Base-by-base conservation (phyloP, 92 coral and sea anemone genomes). In the Porites evermanni region DNA sequence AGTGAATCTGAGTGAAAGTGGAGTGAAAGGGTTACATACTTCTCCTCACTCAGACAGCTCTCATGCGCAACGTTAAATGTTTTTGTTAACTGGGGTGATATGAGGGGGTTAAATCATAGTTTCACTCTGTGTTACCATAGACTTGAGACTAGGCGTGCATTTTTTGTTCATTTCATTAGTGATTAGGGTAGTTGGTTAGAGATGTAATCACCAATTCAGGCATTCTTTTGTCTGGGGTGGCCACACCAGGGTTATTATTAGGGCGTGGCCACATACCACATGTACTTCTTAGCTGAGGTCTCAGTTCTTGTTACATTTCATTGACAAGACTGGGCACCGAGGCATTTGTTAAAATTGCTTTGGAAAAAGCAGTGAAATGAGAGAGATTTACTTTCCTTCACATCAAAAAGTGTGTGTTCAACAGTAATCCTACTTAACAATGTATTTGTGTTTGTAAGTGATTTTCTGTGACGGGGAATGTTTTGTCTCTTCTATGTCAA, bases 231-330 rank as follows among this genome's bases (percentile, higher is more conserved):
- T 81, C 65, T 70, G 86, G 86, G 60, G 23, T 83, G 53, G 14
- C 65, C 87, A 51, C 12, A 51, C 87, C 66, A 23, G 9, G 60
- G 8, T 70, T 72, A 61, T 64, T 64, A 83, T 38, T 38, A 38
- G 50, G 87, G 87, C 19, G 64, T 63, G 87, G 74, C 72, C 79
- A 71, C 32, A 61, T 92, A 94, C 98, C 95, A 85, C 95, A 83
- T 94, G 98, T 94, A 94, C 98, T 94, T 94, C 98, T 94, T 94
- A 74, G 75, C 53, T 74, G 51, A 77, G 80, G 72, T 26, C 71
- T 50, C 53, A 51, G 76, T 23, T 18, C 70, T 67, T 67, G 53
- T 54, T 72, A 58, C 53, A 9, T 65, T 50, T 47, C 16, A 73
- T 61, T 72, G 63, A 3, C 51, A 61, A 74, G 80, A 47, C 87